A percentile compares a stretch with the other conserved stretches of the same genome.
Evolutionary conservation across 2,113 vertebrate genomes (phyloP).

Genomic region (Parus major): DNA sequence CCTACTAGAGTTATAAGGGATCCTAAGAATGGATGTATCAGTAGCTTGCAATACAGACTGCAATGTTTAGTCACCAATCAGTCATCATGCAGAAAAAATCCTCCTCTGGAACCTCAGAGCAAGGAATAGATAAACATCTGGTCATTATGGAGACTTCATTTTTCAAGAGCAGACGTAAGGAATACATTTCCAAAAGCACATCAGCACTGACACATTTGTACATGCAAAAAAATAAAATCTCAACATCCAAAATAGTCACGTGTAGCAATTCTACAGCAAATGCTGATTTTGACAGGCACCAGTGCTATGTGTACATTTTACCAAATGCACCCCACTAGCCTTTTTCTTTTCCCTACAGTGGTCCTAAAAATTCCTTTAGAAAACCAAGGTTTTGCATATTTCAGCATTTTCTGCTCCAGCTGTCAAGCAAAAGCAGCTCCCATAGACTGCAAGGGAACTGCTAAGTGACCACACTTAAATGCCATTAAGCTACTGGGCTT

Average conservation of each 20-base stretch:
- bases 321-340: not conserved
- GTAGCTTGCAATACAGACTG: not conserved
- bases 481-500: constrained; percentile 61
- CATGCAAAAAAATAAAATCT: not conserved
- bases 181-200: not conserved
- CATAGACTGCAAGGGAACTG: constrained; percentile 43
- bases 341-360: not conserved
- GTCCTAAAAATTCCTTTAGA: not conserved
- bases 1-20: not conserved
- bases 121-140: constrained; percentile 2
- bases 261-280: not conserved
- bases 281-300: constrained; percentile 28
- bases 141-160: not conserved
- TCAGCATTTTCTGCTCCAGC: not conserved
- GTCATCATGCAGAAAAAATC: not conserved
- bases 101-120: not conserved
- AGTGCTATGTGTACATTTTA: not conserved
- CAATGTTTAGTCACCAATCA: not conserved
- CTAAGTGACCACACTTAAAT: constrained; percentile 65
- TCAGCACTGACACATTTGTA: not conserved
- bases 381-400: constrained; percentile 4
- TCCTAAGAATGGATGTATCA: not conserved
- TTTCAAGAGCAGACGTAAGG: not conserved
- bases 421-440: constrained; percentile 15
- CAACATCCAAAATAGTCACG: not conserved